Percentiles rank a stretch among this genome's conserved stretches.
Conservation (phyloP, 2,797 vertebrate genomes). For the Neopelma chrysocephalum region DNA sequence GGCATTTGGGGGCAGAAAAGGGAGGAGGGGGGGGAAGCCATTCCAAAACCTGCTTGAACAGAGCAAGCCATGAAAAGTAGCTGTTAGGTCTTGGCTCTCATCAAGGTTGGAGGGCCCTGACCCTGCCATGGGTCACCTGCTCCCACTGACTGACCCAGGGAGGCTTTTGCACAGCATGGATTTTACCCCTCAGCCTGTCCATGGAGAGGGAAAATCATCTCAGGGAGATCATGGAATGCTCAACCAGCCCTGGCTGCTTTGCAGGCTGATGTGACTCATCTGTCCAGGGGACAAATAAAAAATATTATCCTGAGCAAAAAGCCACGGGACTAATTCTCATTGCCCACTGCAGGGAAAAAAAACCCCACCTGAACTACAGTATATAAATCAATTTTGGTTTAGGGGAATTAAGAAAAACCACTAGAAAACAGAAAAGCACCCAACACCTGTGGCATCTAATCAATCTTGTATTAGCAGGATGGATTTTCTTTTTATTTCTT, state of each 20-base stretch:
- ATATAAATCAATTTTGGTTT: conserved; percentile 27
- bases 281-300: neutral
- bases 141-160: neutral
- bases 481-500: conserved; percentile 50
- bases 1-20: neutral
- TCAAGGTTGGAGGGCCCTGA: neutral
- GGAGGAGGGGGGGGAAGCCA: neutral
- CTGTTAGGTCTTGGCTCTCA: neutral
- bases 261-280: neutral
- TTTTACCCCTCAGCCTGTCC: neutral
- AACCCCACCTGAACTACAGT: neutral
- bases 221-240: neutral
- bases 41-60: neutral
- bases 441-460: conserved; percentile 40
- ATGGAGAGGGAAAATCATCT: neutral
- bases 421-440: neutral
- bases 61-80: neutral
- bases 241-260: neutral
- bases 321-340: neutral
- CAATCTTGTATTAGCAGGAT: conserved; percentile 57
- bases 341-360: neutral
- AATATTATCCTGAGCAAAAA: neutral
- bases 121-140: neutral
- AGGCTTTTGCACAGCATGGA: neutral
- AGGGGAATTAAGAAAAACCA: neutral